A percentile compares a stretch with the other conserved stretches of the same genome.
Evolutionary conservation across 1,140 invertebrate genomes (phyloP).

Genomic region (Ceratina australensis): DNA sequence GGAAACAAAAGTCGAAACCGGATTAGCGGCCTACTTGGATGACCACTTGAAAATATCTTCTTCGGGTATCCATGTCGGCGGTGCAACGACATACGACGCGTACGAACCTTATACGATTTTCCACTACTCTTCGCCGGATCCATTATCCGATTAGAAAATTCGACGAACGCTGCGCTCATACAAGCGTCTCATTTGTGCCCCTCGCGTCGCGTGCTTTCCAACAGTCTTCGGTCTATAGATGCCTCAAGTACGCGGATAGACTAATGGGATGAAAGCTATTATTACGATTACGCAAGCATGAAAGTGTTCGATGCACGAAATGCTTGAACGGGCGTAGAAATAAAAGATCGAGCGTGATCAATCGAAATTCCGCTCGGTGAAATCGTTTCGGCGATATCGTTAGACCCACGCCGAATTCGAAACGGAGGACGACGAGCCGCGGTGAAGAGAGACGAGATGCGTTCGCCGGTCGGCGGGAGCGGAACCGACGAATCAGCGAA

Average conservation of each 20-base stretch:
- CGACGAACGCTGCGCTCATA: neutral
- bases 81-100: slow-evolving; percentile 14
- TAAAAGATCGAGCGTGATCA: neutral
- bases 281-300: too few relatives aligned
- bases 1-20: slow-evolving; percentile 17
- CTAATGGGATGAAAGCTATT: too few relatives aligned
- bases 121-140: neutral
- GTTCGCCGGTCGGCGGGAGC: slow-evolving; percentile 58
- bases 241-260: too few relatives aligned
- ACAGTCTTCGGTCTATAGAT: too few relatives aligned
- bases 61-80: neutral
- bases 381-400: slow-evolving; percentile 52
- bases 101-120: neutral
- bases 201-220: too few relatives aligned
- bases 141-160: neutral
- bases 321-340: neutral
- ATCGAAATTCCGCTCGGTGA: slow-evolving; percentile 56
- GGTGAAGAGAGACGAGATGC: slow-evolving; percentile 34
- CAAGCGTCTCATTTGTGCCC: neutral
- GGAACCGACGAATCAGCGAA: slow-evolving; percentile 70
- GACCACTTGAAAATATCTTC: neutral
- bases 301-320: neutral
- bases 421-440: slow-evolving; percentile 41
- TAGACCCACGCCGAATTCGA: slow-evolving; percentile 50
- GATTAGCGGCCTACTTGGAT: slow-evolving; percentile 36